These are phyloP conservation scores for Fukomys damarensis DNA, from an alignment of 2,113 vertebrate species.

Conservation along the genomic window DNA sequence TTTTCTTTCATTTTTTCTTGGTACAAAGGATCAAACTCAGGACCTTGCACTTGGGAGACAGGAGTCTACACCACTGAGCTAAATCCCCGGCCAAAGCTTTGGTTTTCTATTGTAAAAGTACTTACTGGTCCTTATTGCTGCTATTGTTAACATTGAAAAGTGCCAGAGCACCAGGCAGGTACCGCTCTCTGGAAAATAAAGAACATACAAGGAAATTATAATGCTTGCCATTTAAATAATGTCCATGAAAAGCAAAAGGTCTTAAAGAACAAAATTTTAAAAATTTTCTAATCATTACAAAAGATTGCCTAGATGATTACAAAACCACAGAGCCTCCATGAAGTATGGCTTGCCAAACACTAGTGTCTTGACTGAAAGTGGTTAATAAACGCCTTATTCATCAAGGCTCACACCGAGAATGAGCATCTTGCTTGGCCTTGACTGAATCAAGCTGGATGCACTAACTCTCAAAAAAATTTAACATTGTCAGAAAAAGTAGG, in stretches of 20 bases:
- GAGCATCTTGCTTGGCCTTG: neutral
- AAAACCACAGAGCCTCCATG: neutral
- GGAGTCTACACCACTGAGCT: too few relatives aligned
- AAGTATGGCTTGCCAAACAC: neutral
- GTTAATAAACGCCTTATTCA: neutral
- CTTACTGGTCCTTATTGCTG: constrained; percentile 96
- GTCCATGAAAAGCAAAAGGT: neutral
- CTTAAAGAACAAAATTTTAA: constrained; percentile 26
- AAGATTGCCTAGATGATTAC: neutral
- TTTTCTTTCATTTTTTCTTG: too few relatives aligned
- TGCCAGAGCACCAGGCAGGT: constrained; percentile 80
- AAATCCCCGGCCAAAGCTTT: too few relatives aligned
- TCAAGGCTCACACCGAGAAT: neutral
- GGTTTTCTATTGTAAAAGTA: constrained; percentile 64
- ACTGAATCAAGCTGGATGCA: neutral
- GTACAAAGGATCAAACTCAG: too few relatives aligned
- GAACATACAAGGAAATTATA: constrained; percentile 63
- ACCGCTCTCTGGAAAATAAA: constrained; percentile 83
- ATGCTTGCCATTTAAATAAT: neutral
- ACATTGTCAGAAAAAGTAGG: neutral
- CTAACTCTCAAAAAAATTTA: neutral
- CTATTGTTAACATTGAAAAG: constrained; percentile 93
- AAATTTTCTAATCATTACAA: neutral
- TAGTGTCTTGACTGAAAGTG: neutral
- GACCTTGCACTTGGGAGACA: too few relatives aligned